Conservation (phyloP, 64 coral and sea anemone species). For the Montipora capricornis region DNA sequence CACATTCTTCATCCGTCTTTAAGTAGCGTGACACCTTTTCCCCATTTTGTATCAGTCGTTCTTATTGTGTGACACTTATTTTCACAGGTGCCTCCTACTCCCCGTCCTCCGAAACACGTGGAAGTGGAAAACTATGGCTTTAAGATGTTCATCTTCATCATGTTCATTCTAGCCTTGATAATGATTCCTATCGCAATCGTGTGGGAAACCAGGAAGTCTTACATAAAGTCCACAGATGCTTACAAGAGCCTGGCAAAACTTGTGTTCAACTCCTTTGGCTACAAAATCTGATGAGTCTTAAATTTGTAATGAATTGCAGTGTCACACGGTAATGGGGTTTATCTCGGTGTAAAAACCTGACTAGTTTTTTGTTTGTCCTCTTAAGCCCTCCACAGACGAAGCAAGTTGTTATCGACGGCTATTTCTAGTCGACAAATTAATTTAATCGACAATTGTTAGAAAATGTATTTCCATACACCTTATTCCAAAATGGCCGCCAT, state of each 20-base stretch:
- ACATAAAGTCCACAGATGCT: conserved; percentile 81
- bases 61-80: neutral
- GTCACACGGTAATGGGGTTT: neutral
- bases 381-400: no score
- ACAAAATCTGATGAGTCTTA: conserved; percentile 52
- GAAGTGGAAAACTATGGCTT: conserved; percentile 93
- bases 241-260: conserved; percentile 81
- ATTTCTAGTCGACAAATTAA: no score
- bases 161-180: conserved; percentile 91
- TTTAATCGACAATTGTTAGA: no score
- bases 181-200: conserved; percentile 95
- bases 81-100: neutral
- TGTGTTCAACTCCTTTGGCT: conserved; percentile 78
- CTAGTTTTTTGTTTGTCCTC: no score
- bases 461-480: no score
- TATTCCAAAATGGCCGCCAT: no score
- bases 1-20: neutral
- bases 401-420: no score
- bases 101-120: conserved; percentile 4
- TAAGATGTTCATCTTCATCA: conserved; percentile 95
- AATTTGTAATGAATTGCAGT: conserved; percentile 14
- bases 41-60: neutral
- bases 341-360: no score
- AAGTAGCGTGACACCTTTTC: no score
- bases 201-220: conserved; percentile 95